Evolutionary conservation across 2,888 invertebrate genomes (phyloP), one percentile per base, ranked within the genome.

Genomic region (Rotaria magnacalcarata): DNA sequence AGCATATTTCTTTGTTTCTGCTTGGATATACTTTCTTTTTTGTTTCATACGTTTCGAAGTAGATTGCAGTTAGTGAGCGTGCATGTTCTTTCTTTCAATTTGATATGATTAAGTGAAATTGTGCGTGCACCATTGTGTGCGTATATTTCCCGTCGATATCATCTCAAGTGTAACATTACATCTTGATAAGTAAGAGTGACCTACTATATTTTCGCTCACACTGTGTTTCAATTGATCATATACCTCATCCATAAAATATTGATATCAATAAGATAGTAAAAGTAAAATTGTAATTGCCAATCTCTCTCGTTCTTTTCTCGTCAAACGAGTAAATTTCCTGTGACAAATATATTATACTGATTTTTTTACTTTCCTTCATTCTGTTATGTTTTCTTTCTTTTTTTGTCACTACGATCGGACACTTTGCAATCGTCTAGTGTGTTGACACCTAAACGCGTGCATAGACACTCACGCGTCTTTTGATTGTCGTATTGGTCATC

Each of bases 91-190:
- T 27, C 27, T 16, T 67, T 34, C 3, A 67, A 67, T 34, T 67
- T 67, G 67, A 67, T 34, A 67, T 67, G 67, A 67, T 67, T 67
- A 67, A 67, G 34, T 67, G 67, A 67, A 67, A 67, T 67, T 67
- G 67, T 67, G 67, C 67, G 67, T 67, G 67, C n/a, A 67, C 34
- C 19, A 0, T 21, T 21, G 21, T 21, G 21, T 21, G 21, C 19
- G 54, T 7, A 54, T 54, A 7, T 16, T 54, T 21, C 54, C 34
- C 16, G 16, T 19, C 34, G 67, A 67, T 67, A 67, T 67, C 67
- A 67, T 67, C 34, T 67, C 67, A 34, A 67, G 67, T 67, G 67
- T 67, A 67, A 67, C 67, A 67, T 67, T 67, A 7, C 67, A 67
- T 34, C 27, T 67, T 34, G 67, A 67, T 67, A 67, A 67, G 16